Base-by-base conservation (phyloP, 30 jellyfish, hydroid and myxozoan species). In the Aurelia sp. region DNA sequence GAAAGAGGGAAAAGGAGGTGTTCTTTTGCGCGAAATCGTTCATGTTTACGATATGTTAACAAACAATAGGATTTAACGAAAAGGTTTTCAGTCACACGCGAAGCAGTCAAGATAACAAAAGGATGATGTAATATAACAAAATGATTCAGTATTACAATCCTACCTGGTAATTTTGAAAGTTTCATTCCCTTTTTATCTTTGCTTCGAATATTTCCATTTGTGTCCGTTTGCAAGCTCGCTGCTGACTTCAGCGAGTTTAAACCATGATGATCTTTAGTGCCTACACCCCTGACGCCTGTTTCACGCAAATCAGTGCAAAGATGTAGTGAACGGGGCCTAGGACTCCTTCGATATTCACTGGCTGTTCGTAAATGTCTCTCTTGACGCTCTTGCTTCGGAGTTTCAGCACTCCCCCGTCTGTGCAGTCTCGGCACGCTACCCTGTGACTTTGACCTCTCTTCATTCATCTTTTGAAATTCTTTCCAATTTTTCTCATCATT, bases 341-440 rank as follows among this genome's bases (percentile, higher is more conserved):
- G 13, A 59, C 52, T 63, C 31, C 76, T 63, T 44, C 82, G 20
- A 72, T 51, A 63, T 2, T 84, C 93, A 33, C 86, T 83, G 15
- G 82, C 40, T 44, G 87, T 59, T 30, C 88, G 47, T 20, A 51
- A 52, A 47, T 58, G 86, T 68, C 71, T 68, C 72, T 71, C 92
- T 65, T 41, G 74, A 20, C 31, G 50, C 67, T 84, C 93, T 44
- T 61, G 59, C 21, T 63, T 72, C 4, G 88, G 59, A 16, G 92
- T 63, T 13, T 82, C 92, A 35, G 70, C 53, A 86, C 86, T 82
- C 20, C 87, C 82, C 44, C 88, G 74, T 53, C 93, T 84, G 8
- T 51, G 44, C 33, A 84, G 74, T 33, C 93, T 84, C 7, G 33
- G 44, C 33, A 84, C 55, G 61, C 80, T 16, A 6, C 74, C 82